Conservation (phyloP, 2,113 vertebrate species). For the Romanogobio albipinnatus region DNA sequence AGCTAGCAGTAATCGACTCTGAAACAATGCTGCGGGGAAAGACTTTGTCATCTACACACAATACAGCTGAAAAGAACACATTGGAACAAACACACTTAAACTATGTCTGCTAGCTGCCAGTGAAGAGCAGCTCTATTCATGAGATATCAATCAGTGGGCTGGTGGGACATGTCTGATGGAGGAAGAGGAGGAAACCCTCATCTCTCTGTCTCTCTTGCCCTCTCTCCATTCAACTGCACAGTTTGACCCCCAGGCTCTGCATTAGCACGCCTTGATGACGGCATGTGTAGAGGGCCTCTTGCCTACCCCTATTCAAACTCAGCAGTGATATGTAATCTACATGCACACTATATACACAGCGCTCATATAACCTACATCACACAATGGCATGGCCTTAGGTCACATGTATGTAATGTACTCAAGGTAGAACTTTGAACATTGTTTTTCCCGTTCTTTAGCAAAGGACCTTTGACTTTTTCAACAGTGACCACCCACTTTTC, state of each 20-base stretch:
- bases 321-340: slow-evolving; percentile 29
- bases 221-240: slow-evolving; percentile 59
- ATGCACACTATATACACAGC: neutral
- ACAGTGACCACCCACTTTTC: neutral
- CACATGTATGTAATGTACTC: neutral
- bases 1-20: slow-evolving; percentile 14
- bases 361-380: slow-evolving; percentile 45
- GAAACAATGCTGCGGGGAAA: neutral
- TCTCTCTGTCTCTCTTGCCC: slow-evolving; percentile 45
- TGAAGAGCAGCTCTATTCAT: slow-evolving; percentile 66
- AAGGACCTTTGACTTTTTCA: neutral
- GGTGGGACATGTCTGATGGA: slow-evolving; percentile 54
- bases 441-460: slow-evolving; percentile 4
- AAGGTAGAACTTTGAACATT: neutral
- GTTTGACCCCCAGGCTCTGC: slow-evolving; percentile 58
- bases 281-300: slow-evolving; percentile 39
- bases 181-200: slow-evolving; percentile 57
- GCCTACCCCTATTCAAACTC: slow-evolving; percentile 57
- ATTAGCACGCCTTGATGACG: slow-evolving; percentile 60
- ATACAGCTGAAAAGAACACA: slow-evolving; percentile 68
- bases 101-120: slow-evolving; percentile 59
- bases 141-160: slow-evolving; percentile 61
- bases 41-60: slow-evolving; percentile 67
- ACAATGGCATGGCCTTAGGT: slow-evolving; percentile 1
- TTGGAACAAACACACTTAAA: slow-evolving; percentile 65